Evolutionary conservation across 2,797 vertebrate genomes (phyloP).

Genomic region (Tachyglossus aculeatus): DNA sequence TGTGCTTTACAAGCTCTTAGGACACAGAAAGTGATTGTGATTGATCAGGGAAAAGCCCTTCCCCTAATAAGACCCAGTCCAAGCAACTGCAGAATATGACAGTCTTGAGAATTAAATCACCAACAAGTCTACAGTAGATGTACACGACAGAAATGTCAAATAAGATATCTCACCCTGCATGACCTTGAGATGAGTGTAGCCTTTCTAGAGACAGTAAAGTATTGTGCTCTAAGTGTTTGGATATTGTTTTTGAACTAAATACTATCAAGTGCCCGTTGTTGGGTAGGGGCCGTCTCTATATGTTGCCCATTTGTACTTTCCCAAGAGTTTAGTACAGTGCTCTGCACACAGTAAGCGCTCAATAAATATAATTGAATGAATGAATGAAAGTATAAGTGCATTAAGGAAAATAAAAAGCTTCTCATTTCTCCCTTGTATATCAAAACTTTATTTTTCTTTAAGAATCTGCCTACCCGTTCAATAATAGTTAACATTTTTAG

Average conservation of each 20-base stretch:
- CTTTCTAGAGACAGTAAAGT: conserved; percentile 19
- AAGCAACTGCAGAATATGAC: conserved; percentile 60
- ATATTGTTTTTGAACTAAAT: conserved; percentile 24
- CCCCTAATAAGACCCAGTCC: conserved; percentile 61
- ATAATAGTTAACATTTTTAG: conserved; percentile 27
- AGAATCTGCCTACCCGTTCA: not conserved
- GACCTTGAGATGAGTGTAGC: conserved; percentile 44
- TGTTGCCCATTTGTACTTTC: no score
- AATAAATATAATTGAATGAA: no score
- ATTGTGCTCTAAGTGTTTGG: conserved; percentile 27
- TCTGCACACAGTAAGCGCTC: no score
- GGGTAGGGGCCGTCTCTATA: no score
- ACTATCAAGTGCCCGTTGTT: no score
- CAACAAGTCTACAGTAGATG: conserved; percentile 45
- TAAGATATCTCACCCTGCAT: conserved; percentile 43
- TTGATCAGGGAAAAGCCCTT: conserved; percentile 61
- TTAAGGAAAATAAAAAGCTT: conserved; percentile 30
- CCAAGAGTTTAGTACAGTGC: no score
- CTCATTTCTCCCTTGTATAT: conserved; percentile 3
- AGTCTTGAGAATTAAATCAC: conserved; percentile 55
- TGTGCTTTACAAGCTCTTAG: conserved; percentile 59
- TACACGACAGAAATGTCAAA: conserved; percentile 53
- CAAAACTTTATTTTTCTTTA: conserved; percentile 18
- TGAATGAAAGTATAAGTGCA: no score
- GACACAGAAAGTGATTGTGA: conserved; percentile 58